These are phyloP conservation scores for Sardinella longiceps DNA, from an alignment of 2,797 vertebrate genomes.

Conservation along the genomic window DNA sequence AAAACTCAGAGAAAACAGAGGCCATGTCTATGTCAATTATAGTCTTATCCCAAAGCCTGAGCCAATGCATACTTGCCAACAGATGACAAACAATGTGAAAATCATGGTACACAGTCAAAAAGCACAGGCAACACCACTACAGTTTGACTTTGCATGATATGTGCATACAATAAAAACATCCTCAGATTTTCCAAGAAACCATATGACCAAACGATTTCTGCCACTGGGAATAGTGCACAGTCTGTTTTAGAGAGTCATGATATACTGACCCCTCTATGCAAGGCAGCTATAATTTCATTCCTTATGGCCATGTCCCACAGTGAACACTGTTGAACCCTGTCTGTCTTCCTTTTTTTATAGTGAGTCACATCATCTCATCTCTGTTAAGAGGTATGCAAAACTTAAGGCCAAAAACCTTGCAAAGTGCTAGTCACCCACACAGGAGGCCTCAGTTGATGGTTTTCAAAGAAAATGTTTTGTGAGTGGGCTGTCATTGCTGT, in stretches of 20 bases:
- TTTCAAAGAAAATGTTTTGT: neutral
- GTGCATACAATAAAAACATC: neutral
- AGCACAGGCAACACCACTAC: neutral
- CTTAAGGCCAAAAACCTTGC: neutral
- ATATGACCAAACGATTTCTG: neutral
- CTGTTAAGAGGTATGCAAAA: neutral
- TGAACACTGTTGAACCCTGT: neutral
- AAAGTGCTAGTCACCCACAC: neutral
- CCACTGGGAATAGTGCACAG: neutral
- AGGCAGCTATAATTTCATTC: neutral
- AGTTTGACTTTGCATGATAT: neutral
- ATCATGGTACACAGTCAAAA: neutral
- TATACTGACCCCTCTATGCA: neutral
- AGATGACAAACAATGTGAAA: neutral
- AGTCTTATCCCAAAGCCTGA: neutral
- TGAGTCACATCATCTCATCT: neutral
- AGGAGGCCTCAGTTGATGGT: neutral
- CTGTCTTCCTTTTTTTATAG: neutral
- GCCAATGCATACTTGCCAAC: neutral
- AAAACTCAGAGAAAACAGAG: too few relatives aligned
- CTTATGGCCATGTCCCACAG: neutral
- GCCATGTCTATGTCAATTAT: neutral
- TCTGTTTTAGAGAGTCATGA: neutral
- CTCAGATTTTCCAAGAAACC: neutral
- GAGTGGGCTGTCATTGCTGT: neutral